Percentiles rank a stretch among this genome's conserved stretches.
Conservation (phyloP, 2,797 vertebrate genomes). For the Xenops minutus region DNA sequence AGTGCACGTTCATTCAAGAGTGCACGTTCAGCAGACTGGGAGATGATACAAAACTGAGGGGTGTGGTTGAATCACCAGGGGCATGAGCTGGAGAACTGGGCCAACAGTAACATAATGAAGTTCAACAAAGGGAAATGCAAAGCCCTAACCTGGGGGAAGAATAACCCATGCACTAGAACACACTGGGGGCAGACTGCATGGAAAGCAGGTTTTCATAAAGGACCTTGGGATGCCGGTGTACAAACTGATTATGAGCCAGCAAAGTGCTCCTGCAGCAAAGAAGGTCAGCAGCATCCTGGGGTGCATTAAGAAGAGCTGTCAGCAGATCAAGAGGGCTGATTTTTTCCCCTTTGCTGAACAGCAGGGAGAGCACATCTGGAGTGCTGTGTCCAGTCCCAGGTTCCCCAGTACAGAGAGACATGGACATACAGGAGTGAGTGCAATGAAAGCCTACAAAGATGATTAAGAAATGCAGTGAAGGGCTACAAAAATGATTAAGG, state of each 20-base stretch:
- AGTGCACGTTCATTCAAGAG: neutral
- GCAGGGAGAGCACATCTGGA: neutral
- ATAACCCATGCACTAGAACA: neutral
- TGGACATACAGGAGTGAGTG: fast-evolving
- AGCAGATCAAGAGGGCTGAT: neutral
- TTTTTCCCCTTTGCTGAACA: fast-evolving
- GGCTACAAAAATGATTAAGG: neutral
- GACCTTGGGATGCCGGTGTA: neutral
- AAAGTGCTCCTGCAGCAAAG: neutral
- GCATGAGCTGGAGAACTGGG: neutral
- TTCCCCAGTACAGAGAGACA: neutral
- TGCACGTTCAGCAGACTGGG: neutral
- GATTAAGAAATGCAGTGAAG: neutral
- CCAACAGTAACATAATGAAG: neutral
- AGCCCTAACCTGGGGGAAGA: neutral
- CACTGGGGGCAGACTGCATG: neutral
- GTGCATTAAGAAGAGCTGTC: neutral
- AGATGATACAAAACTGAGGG: neutral
- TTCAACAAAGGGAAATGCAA: neutral
- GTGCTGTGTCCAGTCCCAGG: neutral
- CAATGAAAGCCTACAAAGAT: neutral
- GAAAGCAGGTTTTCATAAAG: neutral
- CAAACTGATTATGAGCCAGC: neutral
- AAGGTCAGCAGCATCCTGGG: neutral
- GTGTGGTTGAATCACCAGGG: neutral